These are phyloP conservation scores for Ara ararauna DNA, from an alignment of 2,797 vertebrate species.

Conservation along the genomic window DNA sequence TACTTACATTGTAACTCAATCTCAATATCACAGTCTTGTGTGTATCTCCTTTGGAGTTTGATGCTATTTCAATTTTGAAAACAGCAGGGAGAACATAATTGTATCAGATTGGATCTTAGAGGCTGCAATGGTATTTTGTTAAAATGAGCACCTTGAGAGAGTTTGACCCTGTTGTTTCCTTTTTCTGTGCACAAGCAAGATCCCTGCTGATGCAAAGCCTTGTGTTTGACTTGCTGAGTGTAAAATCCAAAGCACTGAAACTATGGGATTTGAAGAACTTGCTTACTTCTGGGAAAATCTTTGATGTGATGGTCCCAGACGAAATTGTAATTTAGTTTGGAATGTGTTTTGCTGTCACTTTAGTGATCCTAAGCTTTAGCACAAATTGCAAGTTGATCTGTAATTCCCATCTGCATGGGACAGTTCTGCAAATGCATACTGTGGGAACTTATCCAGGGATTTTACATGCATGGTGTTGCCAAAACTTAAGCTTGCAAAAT, in stretches of 20 bases:
- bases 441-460: background rate
- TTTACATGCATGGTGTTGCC: background rate
- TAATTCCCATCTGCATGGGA: background rate
- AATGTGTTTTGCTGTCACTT: background rate
- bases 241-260: background rate
- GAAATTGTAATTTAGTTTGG: background rate
- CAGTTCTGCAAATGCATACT: background rate
- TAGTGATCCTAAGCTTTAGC: background rate
- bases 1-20: background rate
- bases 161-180: background rate
- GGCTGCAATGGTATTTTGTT: background rate
- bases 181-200: background rate
- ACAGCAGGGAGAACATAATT: background rate
- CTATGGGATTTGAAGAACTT: background rate
- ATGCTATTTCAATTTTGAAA: background rate
- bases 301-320: background rate
- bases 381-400: background rate
- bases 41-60: background rate
- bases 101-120: background rate
- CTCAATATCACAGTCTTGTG: background rate
- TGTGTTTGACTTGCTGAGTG: background rate
- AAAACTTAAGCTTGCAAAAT: conserved; percentile 5
- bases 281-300: background rate
- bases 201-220: background rate
- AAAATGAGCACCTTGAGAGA: background rate